Conservation (phyloP, 2,888 invertebrate species). For the Phortica magna region DNA sequence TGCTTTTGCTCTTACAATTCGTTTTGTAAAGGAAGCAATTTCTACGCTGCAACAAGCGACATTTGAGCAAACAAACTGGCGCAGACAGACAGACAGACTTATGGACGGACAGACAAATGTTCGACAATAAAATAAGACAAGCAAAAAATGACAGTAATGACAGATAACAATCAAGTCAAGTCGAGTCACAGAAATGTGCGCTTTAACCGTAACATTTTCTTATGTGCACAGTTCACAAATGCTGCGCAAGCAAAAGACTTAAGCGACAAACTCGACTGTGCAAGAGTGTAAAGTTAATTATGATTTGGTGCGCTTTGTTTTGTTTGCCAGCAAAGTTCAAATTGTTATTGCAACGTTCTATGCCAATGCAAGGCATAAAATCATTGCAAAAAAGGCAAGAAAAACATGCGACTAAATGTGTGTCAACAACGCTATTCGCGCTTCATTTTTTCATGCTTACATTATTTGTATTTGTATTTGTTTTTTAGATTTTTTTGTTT, state of each 20-base stretch:
- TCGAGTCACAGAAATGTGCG: not conserved
- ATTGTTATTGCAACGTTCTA: not conserved
- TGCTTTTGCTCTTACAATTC: not conserved
- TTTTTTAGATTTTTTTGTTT: not conserved
- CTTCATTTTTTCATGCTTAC: not conserved
- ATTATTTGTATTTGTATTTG: not conserved
- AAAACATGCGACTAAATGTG: slow-evolving; percentile 5
- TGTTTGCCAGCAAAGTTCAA: not conserved
- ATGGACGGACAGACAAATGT: slow-evolving; percentile 12
- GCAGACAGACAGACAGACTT: slow-evolving; percentile 13
- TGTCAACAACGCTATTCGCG: slow-evolving; percentile 21
- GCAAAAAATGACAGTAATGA: slow-evolving; percentile 2
- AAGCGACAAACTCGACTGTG: slow-evolving; percentile 15
- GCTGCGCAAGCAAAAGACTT: slow-evolving; percentile 11
- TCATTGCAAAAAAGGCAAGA: not conserved
- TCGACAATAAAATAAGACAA: slow-evolving; percentile 8
- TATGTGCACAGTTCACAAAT: not conserved
- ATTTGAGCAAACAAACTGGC: not conserved
- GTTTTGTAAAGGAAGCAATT: slow-evolving; percentile 9
- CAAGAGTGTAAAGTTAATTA: not conserved
- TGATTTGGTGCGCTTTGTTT: not conserved
- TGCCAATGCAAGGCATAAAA: not conserved
- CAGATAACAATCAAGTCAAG: slow-evolving; percentile 2
- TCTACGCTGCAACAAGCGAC: not conserved
- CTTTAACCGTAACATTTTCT: not conserved